Percentiles rank a stretch among this genome's conserved stretches.
These are phyloP conservation scores for Brachyhypopomus occidentalis DNA, from an alignment of 2,113 vertebrate species.

Conservation along the genomic window DNA sequence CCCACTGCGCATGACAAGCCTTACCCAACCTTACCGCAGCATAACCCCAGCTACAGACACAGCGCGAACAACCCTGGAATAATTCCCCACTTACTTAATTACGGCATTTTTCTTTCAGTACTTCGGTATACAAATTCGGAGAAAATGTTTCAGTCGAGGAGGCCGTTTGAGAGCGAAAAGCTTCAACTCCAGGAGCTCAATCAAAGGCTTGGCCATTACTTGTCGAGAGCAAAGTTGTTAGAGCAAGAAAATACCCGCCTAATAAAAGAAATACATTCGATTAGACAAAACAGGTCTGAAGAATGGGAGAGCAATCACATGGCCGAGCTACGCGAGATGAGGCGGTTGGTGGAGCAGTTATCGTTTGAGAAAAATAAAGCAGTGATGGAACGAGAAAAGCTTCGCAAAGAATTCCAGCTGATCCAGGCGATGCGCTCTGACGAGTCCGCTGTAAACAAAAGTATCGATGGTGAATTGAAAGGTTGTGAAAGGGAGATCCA, in stretches of 20 bases:
- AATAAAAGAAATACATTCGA: conserved; percentile 71
- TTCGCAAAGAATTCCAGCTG: conserved; percentile 75
- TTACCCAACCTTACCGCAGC: conserved; percentile 45
- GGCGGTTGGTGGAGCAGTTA: conserved; percentile 76
- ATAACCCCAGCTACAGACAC: conserved; percentile 42
- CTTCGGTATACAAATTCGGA: neutral
- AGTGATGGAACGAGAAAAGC: conserved; percentile 78
- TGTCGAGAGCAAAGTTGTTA: conserved; percentile 82
- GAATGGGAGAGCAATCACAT: conserved; percentile 62
- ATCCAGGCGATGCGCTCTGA: conserved; percentile 70
- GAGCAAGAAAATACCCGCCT: conserved; percentile 83
- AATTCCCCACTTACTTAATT: neutral
- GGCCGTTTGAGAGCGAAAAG: conserved; percentile 80
- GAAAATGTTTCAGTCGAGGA: conserved; percentile 77
- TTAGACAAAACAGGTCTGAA: conserved; percentile 65
- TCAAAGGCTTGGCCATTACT: conserved; percentile 81
- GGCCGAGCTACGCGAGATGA: conserved; percentile 75
- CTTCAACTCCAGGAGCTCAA: conserved; percentile 85
- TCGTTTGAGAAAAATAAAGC: conserved; percentile 75
- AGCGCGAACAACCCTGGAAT: conserved; percentile 25
- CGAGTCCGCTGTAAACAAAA: conserved; percentile 67
- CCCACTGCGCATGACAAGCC: conserved; percentile 64
- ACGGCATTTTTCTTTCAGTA: neutral
- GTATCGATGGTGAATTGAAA: conserved; percentile 73
- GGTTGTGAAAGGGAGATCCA: conserved; percentile 72